Evolutionary conservation across 2,113 vertebrate genomes (phyloP).

Genomic region (Hystrix brachyura): DNA sequence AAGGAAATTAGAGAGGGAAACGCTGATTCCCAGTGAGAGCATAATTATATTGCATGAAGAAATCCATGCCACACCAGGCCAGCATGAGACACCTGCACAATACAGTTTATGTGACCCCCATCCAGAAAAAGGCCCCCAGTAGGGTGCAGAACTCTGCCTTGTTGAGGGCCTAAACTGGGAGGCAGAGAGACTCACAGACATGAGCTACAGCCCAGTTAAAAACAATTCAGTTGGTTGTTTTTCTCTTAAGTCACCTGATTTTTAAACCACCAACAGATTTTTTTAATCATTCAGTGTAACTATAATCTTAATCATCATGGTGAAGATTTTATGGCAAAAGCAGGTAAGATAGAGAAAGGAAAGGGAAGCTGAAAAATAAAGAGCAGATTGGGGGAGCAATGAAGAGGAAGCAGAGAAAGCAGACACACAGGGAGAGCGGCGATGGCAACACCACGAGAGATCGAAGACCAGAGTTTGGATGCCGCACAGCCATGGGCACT

Average conservation of each 20-base stretch:
- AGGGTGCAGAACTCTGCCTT: background rate
- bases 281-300: background rate
- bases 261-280: slow-evolving; percentile 23
- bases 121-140: background rate
- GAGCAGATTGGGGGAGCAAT: background rate
- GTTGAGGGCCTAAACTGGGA: background rate
- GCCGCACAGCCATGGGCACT: background rate
- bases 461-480: background rate
- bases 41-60: background rate
- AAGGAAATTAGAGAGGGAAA: background rate
- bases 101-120: background rate
- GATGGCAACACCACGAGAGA: background rate
- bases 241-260: background rate
- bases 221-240: background rate
- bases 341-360: background rate
- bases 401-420: background rate
- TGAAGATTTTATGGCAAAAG: background rate
- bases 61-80: background rate
- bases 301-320: background rate
- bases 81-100: background rate
- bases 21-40: background rate
- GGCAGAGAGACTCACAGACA: background rate
- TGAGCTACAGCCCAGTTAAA: background rate
- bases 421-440: background rate
- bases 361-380: background rate